These are phyloP conservation scores for Neodiprion fabricii DNA, from an alignment of 1,140 invertebrate genomes.

Conservation along the genomic window DNA sequence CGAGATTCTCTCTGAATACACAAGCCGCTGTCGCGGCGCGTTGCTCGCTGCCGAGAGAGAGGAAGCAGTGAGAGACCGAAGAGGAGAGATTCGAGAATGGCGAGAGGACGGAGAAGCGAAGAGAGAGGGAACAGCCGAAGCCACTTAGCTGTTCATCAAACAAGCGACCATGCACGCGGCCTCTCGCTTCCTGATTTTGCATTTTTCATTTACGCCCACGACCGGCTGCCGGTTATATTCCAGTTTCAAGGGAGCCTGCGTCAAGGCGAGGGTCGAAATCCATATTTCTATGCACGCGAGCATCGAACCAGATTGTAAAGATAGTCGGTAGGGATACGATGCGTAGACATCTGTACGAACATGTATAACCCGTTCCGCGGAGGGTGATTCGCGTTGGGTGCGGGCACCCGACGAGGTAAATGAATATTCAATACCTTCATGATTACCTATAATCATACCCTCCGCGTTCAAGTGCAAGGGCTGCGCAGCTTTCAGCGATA, in stretches of 20 bases:
- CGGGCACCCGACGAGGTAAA: not conserved
- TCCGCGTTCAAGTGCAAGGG: not conserved
- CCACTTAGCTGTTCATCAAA: conserved; percentile 19
- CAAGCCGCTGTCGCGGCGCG: too few species aligned
- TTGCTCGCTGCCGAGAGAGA: too few species aligned
- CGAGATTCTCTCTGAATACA: too few species aligned
- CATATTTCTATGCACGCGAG: not conserved
- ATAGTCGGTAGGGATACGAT: too few species aligned
- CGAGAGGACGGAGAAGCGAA: not conserved
- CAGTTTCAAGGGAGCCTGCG: not conserved
- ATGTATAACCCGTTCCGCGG: too few species aligned
- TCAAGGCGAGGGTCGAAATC: not conserved
- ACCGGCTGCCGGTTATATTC: not conserved
- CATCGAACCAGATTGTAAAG: not conserved
- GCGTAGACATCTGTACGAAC: too few species aligned
- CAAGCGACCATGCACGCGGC: conserved; percentile 20
- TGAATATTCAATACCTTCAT: conserved; percentile 3
- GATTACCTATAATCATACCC: not conserved
- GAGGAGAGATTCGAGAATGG: not conserved
- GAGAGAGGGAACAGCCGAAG: not conserved
- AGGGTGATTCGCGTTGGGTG: not conserved
- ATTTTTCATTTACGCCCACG: conserved; percentile 23
- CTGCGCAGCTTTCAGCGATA: not conserved
- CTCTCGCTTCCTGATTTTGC: conserved; percentile 22
- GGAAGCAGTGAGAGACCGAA: too few species aligned